Evolutionary conservation across 1,140 invertebrate species (phyloP).

Genomic region (Drosophila ogumai): DNA sequence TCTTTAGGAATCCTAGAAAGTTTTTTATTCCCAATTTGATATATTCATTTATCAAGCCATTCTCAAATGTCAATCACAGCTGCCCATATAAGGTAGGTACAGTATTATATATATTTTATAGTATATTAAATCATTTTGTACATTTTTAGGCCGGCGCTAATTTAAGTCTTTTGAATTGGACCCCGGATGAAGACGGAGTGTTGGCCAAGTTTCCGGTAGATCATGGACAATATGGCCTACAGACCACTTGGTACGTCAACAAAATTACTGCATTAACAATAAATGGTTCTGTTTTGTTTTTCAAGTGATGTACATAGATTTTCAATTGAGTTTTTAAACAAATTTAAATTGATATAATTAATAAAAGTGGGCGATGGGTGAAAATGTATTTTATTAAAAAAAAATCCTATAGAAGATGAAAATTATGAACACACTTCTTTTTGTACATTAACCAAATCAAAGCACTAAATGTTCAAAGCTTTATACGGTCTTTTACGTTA

Average conservation of each 20-base stretch:
- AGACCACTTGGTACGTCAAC: slow-evolving; percentile 9
- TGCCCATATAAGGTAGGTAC: slow-evolving; percentile 35
- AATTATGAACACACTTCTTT: too few relatives aligned
- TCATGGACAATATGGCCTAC: slow-evolving; percentile 31
- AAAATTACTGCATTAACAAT: background rate
- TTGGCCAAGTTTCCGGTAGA: slow-evolving; percentile 40
- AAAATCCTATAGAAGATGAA: too few relatives aligned
- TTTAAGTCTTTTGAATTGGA: slow-evolving; percentile 4
- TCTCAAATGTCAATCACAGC: slow-evolving; percentile 39
- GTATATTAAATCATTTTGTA: background rate
- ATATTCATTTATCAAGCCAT: slow-evolving; percentile 11
- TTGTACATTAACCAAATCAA: too few relatives aligned
- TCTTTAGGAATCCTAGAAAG: slow-evolving; percentile 13
- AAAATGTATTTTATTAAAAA: too few relatives aligned
- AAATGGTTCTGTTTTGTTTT: slow-evolving; percentile 22
- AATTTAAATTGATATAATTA: too few relatives aligned
- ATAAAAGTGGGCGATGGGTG: too few relatives aligned
- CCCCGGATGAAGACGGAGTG: slow-evolving; percentile 13
- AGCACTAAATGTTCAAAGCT: too few relatives aligned
- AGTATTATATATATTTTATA: too few relatives aligned
- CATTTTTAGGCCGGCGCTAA: slow-evolving; percentile 5
- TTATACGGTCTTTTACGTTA: too few relatives aligned
- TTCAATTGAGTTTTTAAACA: too few relatives aligned
- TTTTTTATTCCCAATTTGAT: slow-evolving; percentile 33
- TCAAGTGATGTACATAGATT: too few relatives aligned